Conservation (phyloP, 2,113 vertebrate genomes). For the Macroglossus sobrinus region DNA sequence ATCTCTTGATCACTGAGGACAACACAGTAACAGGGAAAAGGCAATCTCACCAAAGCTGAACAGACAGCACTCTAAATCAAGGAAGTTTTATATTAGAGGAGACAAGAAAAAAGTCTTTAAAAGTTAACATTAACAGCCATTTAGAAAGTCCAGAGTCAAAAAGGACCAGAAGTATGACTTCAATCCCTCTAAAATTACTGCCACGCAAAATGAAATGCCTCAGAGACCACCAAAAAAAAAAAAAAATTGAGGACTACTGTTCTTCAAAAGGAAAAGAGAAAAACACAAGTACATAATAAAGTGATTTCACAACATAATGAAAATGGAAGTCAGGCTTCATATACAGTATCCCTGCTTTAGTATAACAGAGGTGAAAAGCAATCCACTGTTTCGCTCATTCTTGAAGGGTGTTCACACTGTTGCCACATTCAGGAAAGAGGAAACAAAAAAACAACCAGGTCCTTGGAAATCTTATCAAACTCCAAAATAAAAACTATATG, state of each 20-base stretch:
- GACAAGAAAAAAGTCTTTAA: not conserved
- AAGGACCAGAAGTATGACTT: not conserved
- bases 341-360: not conserved
- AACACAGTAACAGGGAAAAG: not conserved
- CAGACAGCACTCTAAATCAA: not conserved
- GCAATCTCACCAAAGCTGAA: not conserved
- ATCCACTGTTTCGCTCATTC: not conserved
- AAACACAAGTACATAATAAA: not conserved
- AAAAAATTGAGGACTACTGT: not conserved
- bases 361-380: not conserved
- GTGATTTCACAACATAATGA: not conserved
- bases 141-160: not conserved
- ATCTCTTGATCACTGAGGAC: not conserved
- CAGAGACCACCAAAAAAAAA: not conserved
- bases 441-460: not conserved
- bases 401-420: not conserved
- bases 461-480: not conserved
- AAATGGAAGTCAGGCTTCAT: not conserved
- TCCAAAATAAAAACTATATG: not conserved
- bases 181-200: not conserved
- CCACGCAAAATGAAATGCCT: not conserved
- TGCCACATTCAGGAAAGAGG: not conserved
- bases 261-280: not conserved
- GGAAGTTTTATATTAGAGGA: not conserved
- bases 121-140: not conserved